phyloP scores from a whole-genome alignment of 2,113 vertebrate genomes.

The Pomatostomus ruficeps region DNA sequence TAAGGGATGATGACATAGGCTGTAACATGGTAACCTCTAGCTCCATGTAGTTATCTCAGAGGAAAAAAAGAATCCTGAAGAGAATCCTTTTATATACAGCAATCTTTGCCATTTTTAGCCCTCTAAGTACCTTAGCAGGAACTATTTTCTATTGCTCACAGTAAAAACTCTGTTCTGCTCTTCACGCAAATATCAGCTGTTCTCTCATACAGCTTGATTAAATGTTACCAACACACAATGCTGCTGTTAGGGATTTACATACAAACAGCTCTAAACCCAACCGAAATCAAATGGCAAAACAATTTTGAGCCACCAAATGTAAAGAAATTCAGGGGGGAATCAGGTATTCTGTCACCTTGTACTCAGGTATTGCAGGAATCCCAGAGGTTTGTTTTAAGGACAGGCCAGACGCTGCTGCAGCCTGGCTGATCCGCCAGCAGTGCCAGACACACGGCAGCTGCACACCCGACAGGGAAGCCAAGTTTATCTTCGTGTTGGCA shows the following conservation, averaged over 20 bases:
- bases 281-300: not conserved
- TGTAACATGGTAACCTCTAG: constrained; percentile 12
- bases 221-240: constrained; percentile 13
- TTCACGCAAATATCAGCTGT: not conserved
- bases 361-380: not conserved
- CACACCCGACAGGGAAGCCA: not conserved
- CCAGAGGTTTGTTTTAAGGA: not conserved
- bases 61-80: not conserved
- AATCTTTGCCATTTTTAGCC: not conserved
- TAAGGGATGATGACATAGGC: not conserved
- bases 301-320: not conserved
- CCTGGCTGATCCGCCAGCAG: not conserved
- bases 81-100: not conserved
- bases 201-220: not conserved
- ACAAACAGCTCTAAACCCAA: not conserved
- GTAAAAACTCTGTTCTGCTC: not conserved
- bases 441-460: not conserved
- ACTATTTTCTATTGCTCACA: not conserved
- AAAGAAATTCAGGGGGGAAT: not conserved
- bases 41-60: not conserved
- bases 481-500: not conserved
- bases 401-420: not conserved
- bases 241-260: not conserved
- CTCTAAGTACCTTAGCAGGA: not conserved
- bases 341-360: not conserved